phyloP scores from a whole-genome alignment of 1,140 invertebrate species.

The Drusus annulatus region DNA sequence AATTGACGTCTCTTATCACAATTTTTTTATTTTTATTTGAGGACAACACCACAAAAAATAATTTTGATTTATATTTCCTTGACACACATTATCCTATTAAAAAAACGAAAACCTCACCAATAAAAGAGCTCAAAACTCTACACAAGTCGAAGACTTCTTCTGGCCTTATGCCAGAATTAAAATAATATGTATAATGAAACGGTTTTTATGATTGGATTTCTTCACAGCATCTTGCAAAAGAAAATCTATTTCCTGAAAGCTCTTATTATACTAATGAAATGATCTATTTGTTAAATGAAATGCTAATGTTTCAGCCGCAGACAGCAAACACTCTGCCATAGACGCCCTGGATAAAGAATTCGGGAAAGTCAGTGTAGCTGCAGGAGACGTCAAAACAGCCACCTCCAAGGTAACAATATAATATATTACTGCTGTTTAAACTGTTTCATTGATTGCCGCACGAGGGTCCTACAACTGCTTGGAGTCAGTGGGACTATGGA shows the following conservation, averaged over 20 bases:
- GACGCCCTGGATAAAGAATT: slow-evolving; percentile 66
- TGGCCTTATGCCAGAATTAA: not conserved
- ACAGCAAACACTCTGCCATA: slow-evolving; percentile 53
- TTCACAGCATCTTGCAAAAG: not conserved
- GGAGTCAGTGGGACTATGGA: too few species aligned
- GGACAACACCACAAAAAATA: not conserved
- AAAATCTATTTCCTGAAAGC: not conserved
- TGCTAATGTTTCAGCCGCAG: slow-evolving; percentile 38
- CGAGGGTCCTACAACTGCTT: too few species aligned
- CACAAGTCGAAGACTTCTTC: not conserved
- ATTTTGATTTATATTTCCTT: slow-evolving; percentile 5
- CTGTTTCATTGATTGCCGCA: too few species aligned
- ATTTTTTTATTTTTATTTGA: too few species aligned
- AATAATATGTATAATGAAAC: not conserved
- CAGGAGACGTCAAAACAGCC: slow-evolving; percentile 67
- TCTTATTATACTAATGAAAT: not conserved
- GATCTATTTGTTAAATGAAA: slow-evolving; percentile 2
- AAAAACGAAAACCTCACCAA: not conserved
- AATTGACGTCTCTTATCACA: too few species aligned
- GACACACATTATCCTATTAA: not conserved
- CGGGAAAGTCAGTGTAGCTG: slow-evolving; percentile 67
- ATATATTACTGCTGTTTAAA: too few species aligned
- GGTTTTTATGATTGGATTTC: too few species aligned
- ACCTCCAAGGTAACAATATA: slow-evolving; percentile 63
- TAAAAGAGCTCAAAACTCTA: too few species aligned